phyloP scores from a whole-genome alignment of 1,140 invertebrate species.

The Halictus rubicundus region DNA sequence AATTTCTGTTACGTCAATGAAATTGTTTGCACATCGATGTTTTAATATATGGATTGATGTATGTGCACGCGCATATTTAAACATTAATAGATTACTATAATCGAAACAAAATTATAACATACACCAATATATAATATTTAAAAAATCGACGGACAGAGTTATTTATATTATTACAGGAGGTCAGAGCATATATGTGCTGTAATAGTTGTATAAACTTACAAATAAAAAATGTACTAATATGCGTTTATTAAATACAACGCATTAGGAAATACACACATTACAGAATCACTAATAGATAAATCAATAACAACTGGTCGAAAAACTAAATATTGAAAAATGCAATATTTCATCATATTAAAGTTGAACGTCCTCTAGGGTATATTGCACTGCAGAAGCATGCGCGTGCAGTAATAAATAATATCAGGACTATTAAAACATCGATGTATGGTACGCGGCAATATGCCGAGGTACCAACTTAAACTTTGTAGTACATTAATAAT shows the following conservation, averaged over 20 bases:
- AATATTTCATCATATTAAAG: background rate
- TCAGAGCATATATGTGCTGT: slow-evolving; percentile 1
- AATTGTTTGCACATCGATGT: slow-evolving; percentile 25
- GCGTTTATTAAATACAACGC: slow-evolving; percentile 12
- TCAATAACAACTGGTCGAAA: background rate
- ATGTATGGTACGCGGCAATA: background rate
- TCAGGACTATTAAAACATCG: slow-evolving; percentile 37
- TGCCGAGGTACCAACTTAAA: slow-evolving; percentile 16
- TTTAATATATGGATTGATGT: slow-evolving; percentile 30
- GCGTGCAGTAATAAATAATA: background rate
- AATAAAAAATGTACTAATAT: slow-evolving; percentile 2
- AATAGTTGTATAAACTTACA: background rate
- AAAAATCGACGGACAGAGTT: background rate
- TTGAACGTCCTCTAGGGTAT: background rate
- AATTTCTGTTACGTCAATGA: slow-evolving; percentile 7
- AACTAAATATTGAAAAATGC: slow-evolving; percentile 1
- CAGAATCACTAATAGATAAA: background rate
- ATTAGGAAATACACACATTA: background rate
- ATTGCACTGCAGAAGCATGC: background rate
- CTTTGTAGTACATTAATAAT: slow-evolving; percentile 26
- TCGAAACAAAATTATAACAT: background rate
- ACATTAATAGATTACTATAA: background rate
- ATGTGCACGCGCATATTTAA: background rate
- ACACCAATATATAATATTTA: background rate
- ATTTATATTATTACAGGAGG: background rate